Evolutionary conservation across 2,888 invertebrate genomes (phyloP).

Genomic region (Cryptus armator): DNA sequence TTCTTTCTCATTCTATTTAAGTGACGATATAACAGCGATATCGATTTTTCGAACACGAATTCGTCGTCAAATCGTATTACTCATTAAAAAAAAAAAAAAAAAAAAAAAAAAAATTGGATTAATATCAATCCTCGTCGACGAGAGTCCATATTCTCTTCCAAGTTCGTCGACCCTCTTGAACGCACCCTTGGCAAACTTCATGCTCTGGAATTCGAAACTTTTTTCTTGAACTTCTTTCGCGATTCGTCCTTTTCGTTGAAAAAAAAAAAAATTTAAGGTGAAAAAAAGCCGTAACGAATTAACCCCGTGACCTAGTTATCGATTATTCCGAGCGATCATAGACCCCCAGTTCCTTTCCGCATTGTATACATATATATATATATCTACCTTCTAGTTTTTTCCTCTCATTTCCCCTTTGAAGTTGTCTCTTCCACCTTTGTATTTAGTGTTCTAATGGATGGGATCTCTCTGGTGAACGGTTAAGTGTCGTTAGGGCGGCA

Average conservation of each 20-base stretch:
- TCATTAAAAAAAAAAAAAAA: no score
- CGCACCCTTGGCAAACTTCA: not conserved
- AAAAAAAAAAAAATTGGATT: not conserved
- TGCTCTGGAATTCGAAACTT: not conserved
- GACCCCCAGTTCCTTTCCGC: conserved; percentile 28
- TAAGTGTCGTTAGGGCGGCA: conserved; percentile 45
- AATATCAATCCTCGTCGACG: conserved; percentile 32
- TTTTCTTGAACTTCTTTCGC: conserved; percentile 6
- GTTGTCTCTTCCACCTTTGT: conserved; percentile 33
- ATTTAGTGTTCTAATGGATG: conserved; percentile 50
- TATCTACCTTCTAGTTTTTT: not conserved
- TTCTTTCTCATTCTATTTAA: not conserved
- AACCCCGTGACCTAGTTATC: conserved; percentile 51
- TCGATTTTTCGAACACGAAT: no score
- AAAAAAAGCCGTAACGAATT: conserved; percentile 5
- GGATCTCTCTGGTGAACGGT: conserved; percentile 38
- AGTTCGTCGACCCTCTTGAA: conserved; percentile 16
- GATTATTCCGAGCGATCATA: conserved; percentile 35
- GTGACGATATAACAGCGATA: no score
- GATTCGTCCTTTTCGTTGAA: not conserved
- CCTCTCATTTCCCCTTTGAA: conserved; percentile 45
- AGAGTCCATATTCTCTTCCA: conserved; percentile 26
- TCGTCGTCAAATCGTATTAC: no score
- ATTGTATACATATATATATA: not conserved
- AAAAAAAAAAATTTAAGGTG: not conserved